These are phyloP conservation scores for Drosophila orena DNA, from an alignment of 1,140 invertebrate genomes.

Conservation along the genomic window DNA sequence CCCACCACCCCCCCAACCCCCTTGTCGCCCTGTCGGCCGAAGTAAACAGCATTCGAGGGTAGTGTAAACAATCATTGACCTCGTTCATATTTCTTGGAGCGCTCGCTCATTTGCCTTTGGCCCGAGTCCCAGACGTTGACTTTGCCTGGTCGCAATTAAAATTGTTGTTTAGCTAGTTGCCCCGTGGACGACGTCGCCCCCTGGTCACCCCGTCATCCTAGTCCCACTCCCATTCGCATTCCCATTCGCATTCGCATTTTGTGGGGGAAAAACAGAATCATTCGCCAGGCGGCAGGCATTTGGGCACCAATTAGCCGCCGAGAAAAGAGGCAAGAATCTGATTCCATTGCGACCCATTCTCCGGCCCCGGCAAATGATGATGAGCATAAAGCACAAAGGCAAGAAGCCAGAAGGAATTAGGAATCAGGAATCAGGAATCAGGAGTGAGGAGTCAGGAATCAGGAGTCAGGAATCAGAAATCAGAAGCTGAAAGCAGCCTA, in stretches of 20 bases:
- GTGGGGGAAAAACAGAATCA: constrained; percentile 5
- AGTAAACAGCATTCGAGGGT: constrained; percentile 81
- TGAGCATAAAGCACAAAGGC: constrained; percentile 61
- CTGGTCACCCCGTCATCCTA: background rate
- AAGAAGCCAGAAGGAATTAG: constrained; percentile 49
- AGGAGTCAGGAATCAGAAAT: no score
- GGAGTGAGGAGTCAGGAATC: no score
- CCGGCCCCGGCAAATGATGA: constrained; percentile 52
- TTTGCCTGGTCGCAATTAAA: constrained; percentile 71
- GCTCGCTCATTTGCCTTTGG: constrained; percentile 74
- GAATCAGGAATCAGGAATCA: constrained; percentile 8
- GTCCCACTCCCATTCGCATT: background rate
- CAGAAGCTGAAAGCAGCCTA: constrained; percentile 5
- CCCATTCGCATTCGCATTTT: background rate
- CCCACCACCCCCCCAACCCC: background rate
- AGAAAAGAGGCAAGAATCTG: constrained; percentile 34
- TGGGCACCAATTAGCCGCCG: constrained; percentile 62
- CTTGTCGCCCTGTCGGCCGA: constrained; percentile 23
- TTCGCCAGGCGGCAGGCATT: constrained; percentile 45
- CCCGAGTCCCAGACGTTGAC: constrained; percentile 51
- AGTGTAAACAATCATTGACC: constrained; percentile 84
- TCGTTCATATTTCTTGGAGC: constrained; percentile 77
- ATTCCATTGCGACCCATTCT: constrained; percentile 45
- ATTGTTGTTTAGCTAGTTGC: constrained; percentile 63
- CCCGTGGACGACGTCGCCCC: constrained; percentile 13